Conservation (phyloP, 2,888 invertebrate species). For the Epinotia brunnichana region DNA sequence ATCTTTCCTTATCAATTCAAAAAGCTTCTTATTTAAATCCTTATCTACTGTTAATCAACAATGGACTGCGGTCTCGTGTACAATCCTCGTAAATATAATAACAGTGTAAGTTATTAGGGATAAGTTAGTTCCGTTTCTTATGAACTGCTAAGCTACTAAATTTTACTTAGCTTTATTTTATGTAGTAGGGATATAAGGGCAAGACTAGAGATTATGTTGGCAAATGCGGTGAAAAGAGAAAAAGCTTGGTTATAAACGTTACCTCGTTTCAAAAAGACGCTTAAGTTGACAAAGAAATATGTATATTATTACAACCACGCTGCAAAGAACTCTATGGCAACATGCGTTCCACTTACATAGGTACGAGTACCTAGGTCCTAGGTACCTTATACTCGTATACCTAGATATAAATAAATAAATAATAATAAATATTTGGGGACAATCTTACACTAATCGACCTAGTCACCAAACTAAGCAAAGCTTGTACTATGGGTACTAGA, state of each 20-base stretch:
- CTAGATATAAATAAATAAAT: no score
- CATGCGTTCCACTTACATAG: no score
- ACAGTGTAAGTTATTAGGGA: conserved; percentile 45
- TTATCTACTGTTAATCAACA: neutral
- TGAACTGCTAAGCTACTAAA: conserved; percentile 41
- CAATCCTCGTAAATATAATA: conserved; percentile 45
- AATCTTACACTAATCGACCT: no score
- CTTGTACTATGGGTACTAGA: no score
- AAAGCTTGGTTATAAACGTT: neutral
- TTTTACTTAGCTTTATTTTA: conserved; percentile 40
- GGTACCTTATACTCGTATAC: no score
- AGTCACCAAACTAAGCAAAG: no score
- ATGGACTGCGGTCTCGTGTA: conserved; percentile 1
- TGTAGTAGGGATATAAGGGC: conserved; percentile 13
- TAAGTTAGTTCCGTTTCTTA: conserved; percentile 44
- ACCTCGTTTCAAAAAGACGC: neutral
- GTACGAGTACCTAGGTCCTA: no score
- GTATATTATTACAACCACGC: no score
- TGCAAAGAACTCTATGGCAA: no score
- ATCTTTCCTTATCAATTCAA: no score
- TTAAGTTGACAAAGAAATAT: neutral
- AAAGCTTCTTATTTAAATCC: neutral
- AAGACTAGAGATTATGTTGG: neutral
- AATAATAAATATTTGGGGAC: no score
- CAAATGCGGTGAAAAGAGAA: neutral